Conservation (phyloP, 2,797 vertebrate species). For the Naso thynnoides region DNA sequence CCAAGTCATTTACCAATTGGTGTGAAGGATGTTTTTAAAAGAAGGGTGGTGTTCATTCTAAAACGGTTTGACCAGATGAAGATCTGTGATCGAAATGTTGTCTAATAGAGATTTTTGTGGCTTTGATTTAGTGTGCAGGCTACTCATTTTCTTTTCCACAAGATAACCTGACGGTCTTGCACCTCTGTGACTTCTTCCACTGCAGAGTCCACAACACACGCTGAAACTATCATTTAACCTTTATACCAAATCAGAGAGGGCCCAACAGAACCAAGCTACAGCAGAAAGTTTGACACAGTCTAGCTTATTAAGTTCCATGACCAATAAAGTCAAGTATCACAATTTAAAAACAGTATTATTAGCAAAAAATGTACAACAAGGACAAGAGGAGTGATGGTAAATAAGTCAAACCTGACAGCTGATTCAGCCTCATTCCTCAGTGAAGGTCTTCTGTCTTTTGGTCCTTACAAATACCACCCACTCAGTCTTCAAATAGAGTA, state of each 20-base stretch:
- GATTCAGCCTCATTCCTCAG: conserved; percentile 39
- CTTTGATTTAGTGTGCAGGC: no score
- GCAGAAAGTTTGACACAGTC: not conserved
- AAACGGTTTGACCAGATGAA: no score
- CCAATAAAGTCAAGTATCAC: not conserved
- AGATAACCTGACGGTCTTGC: no score
- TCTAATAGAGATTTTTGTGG: no score
- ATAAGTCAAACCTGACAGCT: conserved; percentile 44
- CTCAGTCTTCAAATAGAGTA: conserved; percentile 59
- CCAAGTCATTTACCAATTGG: no score
- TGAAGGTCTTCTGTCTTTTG: conserved; percentile 54
- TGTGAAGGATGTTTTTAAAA: no score
- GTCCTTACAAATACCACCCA: conserved; percentile 57
- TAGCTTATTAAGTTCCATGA: no score
- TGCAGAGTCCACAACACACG: not conserved
- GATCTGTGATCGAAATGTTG: no score
- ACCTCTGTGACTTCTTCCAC: no score
- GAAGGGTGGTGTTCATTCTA: no score
- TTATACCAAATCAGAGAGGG: not conserved
- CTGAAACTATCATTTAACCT: conserved; percentile 1
- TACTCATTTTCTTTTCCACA: no score
- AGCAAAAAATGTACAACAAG: not conserved
- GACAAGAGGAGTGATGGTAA: conserved; percentile 1
- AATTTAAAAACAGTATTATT: not conserved
- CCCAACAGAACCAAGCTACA: no score